A percentile compares a stretch with the other conserved stretches of the same genome.
These are phyloP conservation scores for Calameuta idolon DNA, from an alignment of 2,888 invertebrate genomes.

Conservation along the genomic window DNA sequence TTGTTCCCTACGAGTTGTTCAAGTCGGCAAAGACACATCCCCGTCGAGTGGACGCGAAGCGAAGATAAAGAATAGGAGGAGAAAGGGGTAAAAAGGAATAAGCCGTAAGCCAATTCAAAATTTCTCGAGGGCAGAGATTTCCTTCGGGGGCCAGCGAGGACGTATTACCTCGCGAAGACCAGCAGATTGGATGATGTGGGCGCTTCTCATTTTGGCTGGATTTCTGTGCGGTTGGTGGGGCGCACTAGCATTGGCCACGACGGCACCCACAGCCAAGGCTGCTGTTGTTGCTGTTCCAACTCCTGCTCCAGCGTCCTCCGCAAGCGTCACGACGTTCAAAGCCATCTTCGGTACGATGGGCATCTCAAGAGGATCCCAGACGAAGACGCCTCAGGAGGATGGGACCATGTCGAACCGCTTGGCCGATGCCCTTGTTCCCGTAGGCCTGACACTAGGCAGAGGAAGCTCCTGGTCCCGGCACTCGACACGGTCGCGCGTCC, in stretches of 20 bases:
- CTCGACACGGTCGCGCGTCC: too few relatives aligned
- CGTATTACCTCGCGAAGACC: conserved; percentile 29
- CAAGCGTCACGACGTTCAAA: conserved; percentile 8
- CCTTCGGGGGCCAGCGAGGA: conserved; percentile 45
- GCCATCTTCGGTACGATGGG: conserved; percentile 1
- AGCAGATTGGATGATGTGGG: conserved; percentile 61
- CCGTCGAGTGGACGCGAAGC: background rate
- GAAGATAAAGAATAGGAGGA: conserved; percentile 10
- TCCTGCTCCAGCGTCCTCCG: conserved; percentile 21
- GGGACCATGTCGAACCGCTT: conserved; percentile 16
- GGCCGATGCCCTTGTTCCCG: background rate
- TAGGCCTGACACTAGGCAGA: too few relatives aligned
- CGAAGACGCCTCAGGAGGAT: background rate
- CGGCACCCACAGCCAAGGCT: conserved; percentile 56
- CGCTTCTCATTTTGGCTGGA: conserved; percentile 62
- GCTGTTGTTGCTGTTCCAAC: conserved; percentile 16
- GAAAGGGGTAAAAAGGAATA: background rate
- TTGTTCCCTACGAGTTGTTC: too few relatives aligned
- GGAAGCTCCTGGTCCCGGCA: too few relatives aligned
- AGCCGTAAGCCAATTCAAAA: too few relatives aligned
- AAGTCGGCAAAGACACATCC: too few relatives aligned
- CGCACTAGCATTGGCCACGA: conserved; percentile 51
- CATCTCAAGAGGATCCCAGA: background rate
- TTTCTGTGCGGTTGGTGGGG: conserved; percentile 65
- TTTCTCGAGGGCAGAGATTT: too few relatives aligned